Base-by-base conservation (phyloP, 2,888 invertebrate species). In the Drosophila bunnanda region DNA sequence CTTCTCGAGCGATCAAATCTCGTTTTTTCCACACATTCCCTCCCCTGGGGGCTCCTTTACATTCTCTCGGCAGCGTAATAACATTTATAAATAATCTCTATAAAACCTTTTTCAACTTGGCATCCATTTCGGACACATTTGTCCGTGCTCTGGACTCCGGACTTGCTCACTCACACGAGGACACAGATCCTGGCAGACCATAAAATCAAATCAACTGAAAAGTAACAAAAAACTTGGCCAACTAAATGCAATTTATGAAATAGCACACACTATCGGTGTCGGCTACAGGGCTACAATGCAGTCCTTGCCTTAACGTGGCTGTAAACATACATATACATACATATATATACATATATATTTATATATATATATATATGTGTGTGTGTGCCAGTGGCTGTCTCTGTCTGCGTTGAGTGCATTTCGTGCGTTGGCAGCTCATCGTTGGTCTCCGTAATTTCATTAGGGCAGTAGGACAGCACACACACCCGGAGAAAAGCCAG, bases 401-500 rank as follows among this genome's bases (percentile, higher is more conserved):
- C 32, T 48, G 60, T 56, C 25, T 22, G 52, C 67, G 61, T 69
- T 75, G 72, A 72, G 48, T 75, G 75, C 67, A 75, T 65, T 65
- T 58, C 44, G 54, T 72, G 75, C 58, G 70, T 73, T 78, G 71
- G 73, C 78, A 86, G 73, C 73, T 78, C 70, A 72, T 65, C 58
- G 64, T 60, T 57, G 58, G 62, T 65, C 72, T 71, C 68, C 75
- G 82, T 85, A 83, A 85, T 85, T 89, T 85, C 85, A 89, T 85
- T 87, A 89, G 89, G 88, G 88, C 85, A 85, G 88, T 89, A 87
- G 88, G 79, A 75, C 85, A 82, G 30, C 48, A 15, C 43, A 53
- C 22, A 62, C 50, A 61, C 48, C 9, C 30, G 1, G 22, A 30
- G 22, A 39, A 39, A 50, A 32, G 41, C 22, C 15, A 34, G 32